A percentile compares a stretch with the other conserved stretches of the same genome.
phyloP scores from a whole-genome alignment of 2,113 vertebrate species.

The Trogon melanurus region DNA sequence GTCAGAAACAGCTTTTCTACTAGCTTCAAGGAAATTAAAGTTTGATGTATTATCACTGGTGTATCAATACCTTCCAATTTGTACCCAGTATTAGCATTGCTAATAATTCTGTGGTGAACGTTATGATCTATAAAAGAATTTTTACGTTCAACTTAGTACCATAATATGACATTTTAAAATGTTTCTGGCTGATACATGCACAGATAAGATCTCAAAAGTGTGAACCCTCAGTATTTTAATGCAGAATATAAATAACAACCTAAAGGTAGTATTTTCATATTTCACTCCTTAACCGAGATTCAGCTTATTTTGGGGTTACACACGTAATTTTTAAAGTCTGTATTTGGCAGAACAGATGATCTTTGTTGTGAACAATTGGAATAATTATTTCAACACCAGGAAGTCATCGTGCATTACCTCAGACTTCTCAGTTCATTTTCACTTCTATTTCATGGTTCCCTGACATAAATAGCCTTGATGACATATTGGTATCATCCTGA shows the following conservation, averaged over 20 bases:
- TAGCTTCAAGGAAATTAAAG: background rate
- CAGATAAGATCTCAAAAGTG: background rate
- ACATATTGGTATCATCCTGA: background rate
- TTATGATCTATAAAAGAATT: background rate
- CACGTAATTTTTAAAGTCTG: background rate
- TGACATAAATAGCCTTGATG: background rate
- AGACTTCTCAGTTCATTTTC: background rate
- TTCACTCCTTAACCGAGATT: background rate
- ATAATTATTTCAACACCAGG: background rate
- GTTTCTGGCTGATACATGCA: background rate
- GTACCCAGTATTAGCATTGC: background rate
- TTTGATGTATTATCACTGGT: background rate
- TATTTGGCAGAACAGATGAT: background rate
- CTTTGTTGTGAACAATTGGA: background rate
- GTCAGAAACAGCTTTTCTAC: background rate
- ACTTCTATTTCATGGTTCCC: background rate
- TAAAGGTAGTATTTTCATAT: background rate
- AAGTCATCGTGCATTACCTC: background rate
- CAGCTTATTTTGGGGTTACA: background rate
- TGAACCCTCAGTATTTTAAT: background rate
- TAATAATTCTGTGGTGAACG: conserved; percentile 21
- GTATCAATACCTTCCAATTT: background rate
- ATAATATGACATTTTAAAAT: conserved; percentile 29
- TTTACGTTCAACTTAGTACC: conserved; percentile 9
- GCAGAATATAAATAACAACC: background rate